A percentile compares a stretch with the other conserved stretches of the same genome.
phyloP scores from a whole-genome alignment of 2,113 vertebrate species.

The Sceloporus undulatus region DNA sequence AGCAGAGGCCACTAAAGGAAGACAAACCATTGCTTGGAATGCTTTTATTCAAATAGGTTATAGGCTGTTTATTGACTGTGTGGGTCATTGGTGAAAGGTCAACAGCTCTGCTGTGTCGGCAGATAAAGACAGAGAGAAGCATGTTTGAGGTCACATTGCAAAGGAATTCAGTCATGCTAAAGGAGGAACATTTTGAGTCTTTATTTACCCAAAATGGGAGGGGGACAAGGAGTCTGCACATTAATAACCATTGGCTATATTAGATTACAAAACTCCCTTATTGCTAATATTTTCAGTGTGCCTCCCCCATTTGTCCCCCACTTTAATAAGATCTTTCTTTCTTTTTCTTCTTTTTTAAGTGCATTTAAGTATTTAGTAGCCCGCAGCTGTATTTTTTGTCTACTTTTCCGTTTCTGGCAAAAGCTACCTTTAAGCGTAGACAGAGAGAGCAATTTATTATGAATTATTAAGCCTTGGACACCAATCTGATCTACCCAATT shows the following conservation, averaged over 20 bases:
- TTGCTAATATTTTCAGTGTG: constrained; percentile 46
- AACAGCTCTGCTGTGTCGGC: constrained; percentile 63
- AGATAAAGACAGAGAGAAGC: constrained; percentile 71
- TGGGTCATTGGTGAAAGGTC: constrained; percentile 69
- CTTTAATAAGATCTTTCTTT: constrained; percentile 23
- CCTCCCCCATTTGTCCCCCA: constrained; percentile 52
- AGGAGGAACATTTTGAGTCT: constrained; percentile 61
- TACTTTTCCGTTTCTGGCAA: constrained; percentile 49
- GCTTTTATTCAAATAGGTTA: constrained; percentile 54
- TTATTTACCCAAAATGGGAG: constrained; percentile 68
- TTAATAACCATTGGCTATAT: constrained; percentile 56
- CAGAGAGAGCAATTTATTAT: constrained; percentile 43
- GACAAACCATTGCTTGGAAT: constrained; percentile 28
- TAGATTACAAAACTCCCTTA: constrained; percentile 50
- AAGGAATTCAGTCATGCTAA: constrained; percentile 66
- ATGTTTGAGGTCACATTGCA: constrained; percentile 65
- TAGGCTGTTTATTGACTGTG: constrained; percentile 65
- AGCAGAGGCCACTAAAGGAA: neutral
- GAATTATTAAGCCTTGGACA: constrained; percentile 29
- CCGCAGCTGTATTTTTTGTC: constrained; percentile 48
- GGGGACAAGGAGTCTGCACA: constrained; percentile 58
- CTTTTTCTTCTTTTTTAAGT: constrained; percentile 20
- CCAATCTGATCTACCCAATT: neutral
- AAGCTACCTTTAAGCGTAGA: constrained; percentile 44
- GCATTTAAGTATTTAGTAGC: constrained; percentile 52